Evolutionary conservation across 2,113 vertebrate species (phyloP).

Genomic region (Aplodontia rufa): DNA sequence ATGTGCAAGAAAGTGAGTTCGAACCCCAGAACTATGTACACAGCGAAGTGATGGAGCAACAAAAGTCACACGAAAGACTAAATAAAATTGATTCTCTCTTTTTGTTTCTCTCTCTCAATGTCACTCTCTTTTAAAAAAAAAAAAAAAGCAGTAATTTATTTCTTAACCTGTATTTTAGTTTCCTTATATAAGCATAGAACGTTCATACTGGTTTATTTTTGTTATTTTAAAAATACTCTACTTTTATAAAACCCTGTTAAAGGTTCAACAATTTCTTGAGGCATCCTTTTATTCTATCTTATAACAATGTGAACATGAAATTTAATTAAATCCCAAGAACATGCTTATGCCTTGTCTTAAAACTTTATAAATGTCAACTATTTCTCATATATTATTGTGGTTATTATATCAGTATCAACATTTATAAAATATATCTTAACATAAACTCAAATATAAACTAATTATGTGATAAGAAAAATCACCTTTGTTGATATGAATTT

Average conservation of each 20-base stretch:
- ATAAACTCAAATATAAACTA: neutral
- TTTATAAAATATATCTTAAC: neutral
- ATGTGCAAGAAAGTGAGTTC: no score
- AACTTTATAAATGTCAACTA: neutral
- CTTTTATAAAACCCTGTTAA: neutral
- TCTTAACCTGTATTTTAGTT: neutral
- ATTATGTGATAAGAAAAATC: neutral
- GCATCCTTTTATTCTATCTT: neutral
- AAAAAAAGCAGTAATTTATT: no score
- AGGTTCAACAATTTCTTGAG: neutral
- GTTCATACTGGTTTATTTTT: neutral
- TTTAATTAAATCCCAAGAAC: neutral
- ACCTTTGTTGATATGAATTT: neutral
- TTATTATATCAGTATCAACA: neutral
- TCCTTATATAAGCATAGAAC: neutral
- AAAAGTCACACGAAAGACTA: no score
- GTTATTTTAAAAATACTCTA: neutral
- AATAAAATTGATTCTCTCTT: no score
- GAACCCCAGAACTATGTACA: no score
- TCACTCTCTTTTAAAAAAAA: no score
- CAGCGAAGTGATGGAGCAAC: no score
- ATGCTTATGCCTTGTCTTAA: neutral
- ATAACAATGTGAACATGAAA: neutral
- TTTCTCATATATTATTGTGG: neutral
- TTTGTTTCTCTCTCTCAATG: no score